Conservation (phyloP, 2,888 invertebrate genomes). For the Eupithecia centaureata region DNA sequence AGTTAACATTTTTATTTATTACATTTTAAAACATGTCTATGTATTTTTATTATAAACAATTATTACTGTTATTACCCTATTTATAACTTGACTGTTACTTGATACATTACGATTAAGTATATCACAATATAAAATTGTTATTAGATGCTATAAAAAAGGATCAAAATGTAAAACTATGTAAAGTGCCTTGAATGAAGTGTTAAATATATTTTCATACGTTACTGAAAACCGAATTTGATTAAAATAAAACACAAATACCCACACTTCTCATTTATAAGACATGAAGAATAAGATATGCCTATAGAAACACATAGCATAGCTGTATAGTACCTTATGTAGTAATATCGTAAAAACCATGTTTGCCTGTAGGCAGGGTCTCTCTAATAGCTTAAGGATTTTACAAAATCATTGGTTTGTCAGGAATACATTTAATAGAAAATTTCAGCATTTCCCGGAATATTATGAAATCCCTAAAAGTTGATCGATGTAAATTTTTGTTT, state of each 20-base stretch:
- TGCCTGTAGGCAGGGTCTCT: background rate
- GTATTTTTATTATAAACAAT: background rate
- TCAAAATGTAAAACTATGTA: conserved; percentile 11
- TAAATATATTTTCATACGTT: conserved; percentile 31
- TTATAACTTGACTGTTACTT: no score
- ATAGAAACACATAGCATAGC: background rate
- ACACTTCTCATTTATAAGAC: background rate
- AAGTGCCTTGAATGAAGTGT: conserved; percentile 27
- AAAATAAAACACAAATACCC: background rate
- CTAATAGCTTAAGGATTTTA: background rate
- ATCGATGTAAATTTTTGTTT: background rate
- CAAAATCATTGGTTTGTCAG: background rate
- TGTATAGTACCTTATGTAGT: background rate
- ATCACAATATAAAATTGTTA: conserved; percentile 4
- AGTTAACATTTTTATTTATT: background rate
- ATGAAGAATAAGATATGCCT: background rate
- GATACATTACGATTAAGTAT: background rate
- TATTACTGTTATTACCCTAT: no score
- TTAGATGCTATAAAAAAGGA: background rate
- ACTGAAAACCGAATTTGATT: conserved; percentile 16
- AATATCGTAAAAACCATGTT: background rate
- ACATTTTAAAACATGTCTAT: background rate
- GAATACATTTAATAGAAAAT: no score
- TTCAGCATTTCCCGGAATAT: background rate
- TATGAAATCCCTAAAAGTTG: background rate